Conservation (phyloP, 2,888 invertebrate species). For the Xiphydria camelus region DNA sequence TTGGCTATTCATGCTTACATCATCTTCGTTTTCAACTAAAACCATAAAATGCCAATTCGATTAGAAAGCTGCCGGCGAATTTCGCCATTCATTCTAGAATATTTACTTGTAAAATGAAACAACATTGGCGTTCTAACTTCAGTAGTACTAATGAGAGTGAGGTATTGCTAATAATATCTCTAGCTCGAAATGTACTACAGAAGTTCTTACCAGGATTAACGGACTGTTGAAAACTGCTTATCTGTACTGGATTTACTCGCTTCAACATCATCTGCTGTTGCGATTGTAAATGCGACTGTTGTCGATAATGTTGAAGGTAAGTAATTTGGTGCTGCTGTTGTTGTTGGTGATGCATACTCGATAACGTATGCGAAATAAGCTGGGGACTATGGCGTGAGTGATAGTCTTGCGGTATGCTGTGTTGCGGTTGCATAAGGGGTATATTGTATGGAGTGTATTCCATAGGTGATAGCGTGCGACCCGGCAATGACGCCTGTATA, state of each 20-base stretch:
- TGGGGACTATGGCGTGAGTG: conserved; percentile 9
- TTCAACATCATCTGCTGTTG: conserved; percentile 25
- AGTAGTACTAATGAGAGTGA: too few relatives aligned
- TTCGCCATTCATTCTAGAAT: too few relatives aligned
- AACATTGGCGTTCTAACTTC: too few relatives aligned
- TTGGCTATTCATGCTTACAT: conserved; percentile 48
- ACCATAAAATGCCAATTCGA: too few relatives aligned
- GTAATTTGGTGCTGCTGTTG: conserved; percentile 26
- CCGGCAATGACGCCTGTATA: too few relatives aligned
- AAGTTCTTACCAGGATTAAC: conserved; percentile 33
- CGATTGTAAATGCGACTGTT: conserved; percentile 16
- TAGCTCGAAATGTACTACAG: too few relatives aligned
- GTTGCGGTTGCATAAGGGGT: conserved; percentile 30
- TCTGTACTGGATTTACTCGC: conserved; percentile 25
- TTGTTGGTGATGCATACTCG: conserved; percentile 3
- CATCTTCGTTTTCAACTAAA: conserved; percentile 28
- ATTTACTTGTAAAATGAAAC: too few relatives aligned
- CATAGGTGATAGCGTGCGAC: conserved; percentile 43
- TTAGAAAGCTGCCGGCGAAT: too few relatives aligned
- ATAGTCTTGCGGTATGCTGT: conserved; percentile 25
- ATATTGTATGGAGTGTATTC: conserved; percentile 33
- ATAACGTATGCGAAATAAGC: background rate
- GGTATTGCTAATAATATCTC: too few relatives aligned
- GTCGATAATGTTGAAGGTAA: conserved; percentile 17
- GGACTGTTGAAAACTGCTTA: conserved; percentile 22